Evolutionary conservation across 2,113 vertebrate genomes (phyloP).

Genomic region (Melanerpes formicivorus): DNA sequence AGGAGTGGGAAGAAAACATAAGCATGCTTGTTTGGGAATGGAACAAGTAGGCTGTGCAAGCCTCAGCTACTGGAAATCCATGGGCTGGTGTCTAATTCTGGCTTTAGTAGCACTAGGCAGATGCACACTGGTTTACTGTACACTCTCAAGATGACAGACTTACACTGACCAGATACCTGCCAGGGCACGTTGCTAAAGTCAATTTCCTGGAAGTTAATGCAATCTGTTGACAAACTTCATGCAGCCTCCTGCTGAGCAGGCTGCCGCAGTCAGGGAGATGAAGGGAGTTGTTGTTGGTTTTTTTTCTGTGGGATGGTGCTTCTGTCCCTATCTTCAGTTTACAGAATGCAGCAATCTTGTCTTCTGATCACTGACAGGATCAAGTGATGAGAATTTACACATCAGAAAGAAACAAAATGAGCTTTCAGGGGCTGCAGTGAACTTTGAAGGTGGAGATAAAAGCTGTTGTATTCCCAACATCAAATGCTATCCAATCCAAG

Average conservation of each 20-base stretch:
- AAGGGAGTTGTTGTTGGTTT: not conserved
- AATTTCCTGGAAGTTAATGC: slow-evolving; percentile 64
- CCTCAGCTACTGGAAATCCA: slow-evolving; percentile 9
- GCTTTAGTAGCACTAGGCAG: not conserved
- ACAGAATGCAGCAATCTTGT: accelerated
- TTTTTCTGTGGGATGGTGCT: not conserved
- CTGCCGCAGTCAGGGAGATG: slow-evolving; percentile 19
- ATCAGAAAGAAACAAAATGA: slow-evolving; percentile 20
- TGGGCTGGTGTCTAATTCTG: not conserved
- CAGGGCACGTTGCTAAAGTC: slow-evolving; percentile 54
- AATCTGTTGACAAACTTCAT: slow-evolving; percentile 66
- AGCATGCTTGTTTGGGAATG: slow-evolving; percentile 1
- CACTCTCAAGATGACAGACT: not conserved
- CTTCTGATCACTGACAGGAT: not conserved
- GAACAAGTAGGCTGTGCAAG: not conserved
- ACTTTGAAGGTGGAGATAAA: not conserved
- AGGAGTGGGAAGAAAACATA: slow-evolving; percentile 32
- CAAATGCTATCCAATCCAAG: not conserved
- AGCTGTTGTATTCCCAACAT: not conserved
- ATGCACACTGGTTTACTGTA: not conserved
- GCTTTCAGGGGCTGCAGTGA: not conserved
- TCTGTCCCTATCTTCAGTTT: not conserved
- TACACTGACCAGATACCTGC: slow-evolving; percentile 55
- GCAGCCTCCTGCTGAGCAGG: slow-evolving; percentile 61
- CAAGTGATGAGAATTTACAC: slow-evolving; percentile 1